These are phyloP conservation scores for Penaeus monodon DNA, from an alignment of 2,888 invertebrate genomes.

Conservation along the genomic window DNA sequence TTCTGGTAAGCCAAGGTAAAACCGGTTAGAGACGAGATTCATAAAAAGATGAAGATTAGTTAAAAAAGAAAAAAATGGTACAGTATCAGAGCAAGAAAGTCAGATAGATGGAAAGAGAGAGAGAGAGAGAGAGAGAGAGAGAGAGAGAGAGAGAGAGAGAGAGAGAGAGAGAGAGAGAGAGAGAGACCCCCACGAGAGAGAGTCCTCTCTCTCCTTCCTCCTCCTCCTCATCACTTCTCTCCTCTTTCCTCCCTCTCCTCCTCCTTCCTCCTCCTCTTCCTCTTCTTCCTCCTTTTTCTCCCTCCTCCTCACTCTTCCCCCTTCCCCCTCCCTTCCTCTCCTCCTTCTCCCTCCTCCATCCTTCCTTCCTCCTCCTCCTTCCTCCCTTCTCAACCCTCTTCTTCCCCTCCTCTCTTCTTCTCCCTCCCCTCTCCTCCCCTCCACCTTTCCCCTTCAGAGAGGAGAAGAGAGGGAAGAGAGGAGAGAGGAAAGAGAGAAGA, in stretches of 20 bases:
- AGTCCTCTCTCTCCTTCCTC: no score
- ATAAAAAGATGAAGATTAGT: no score
- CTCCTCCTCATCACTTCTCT: not conserved
- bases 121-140: no score
- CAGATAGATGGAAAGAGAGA: no score
- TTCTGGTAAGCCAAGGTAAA: no score
- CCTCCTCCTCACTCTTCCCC: not conserved
- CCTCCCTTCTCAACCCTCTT: slow-evolving; percentile 4
- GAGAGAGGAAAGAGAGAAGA: not conserved
- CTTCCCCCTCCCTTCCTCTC: not conserved
- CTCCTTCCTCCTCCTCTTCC: not conserved
- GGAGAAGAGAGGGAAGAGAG: not conserved
- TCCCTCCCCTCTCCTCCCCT: slow-evolving; percentile 9
- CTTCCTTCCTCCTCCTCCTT: slow-evolving; percentile 4
- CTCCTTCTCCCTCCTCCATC: not conserved
- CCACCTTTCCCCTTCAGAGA: not conserved
- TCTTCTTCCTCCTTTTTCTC: not conserved
- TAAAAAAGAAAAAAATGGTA: no score
- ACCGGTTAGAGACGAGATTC: no score
- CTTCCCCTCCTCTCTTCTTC: slow-evolving; percentile 11
- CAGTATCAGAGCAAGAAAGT: no score
- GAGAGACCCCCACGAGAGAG: no score
- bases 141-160: no score
- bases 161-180: no score
- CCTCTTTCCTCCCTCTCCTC: not conserved